Conservation (phyloP, 2,888 invertebrate species). For the Caenorhabditis virilis region DNA sequence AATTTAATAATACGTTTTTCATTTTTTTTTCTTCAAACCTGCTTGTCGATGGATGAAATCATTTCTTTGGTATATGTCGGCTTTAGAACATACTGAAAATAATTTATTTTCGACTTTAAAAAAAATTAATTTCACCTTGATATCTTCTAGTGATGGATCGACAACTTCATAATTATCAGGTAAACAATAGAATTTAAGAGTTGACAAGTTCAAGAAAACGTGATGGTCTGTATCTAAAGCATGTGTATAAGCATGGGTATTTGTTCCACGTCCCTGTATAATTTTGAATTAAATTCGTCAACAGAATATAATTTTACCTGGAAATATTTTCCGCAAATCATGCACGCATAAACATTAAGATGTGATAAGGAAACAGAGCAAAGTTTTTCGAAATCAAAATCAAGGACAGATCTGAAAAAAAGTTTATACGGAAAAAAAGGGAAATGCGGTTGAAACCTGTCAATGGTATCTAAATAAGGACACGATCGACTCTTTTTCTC, state of each 20-base stretch:
- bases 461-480: conserved; percentile 97
- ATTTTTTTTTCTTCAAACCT: conserved; percentile 8
- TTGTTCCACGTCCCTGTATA: conserved; percentile 86
- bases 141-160: conserved; percentile 92
- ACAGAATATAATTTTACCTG: conserved; percentile 72
- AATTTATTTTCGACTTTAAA: background rate
- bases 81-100: conserved; percentile 83
- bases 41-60: conserved; percentile 80
- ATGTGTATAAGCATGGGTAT: conserved; percentile 98
- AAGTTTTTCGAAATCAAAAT: conserved; percentile 99
- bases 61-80: conserved; percentile 88
- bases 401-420: conserved; percentile 79
- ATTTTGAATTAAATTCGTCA: background rate
- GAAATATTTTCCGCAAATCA: conserved; percentile 99
- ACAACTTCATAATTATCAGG: conserved; percentile 99
- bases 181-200: conserved; percentile 94
- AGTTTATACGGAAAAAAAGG: conserved; percentile 77
- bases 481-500: conserved; percentile 73
- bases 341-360: conserved; percentile 98
- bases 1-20: background rate
- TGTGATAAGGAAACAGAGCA: conserved; percentile 96
- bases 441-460: conserved; percentile 90
- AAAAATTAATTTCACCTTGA: conserved; percentile 74
- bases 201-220: conserved; percentile 90
- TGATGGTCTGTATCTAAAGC: conserved; percentile 97